phyloP scores from a whole-genome alignment of 1,140 invertebrate species.

The Hyposmocoma kahamanoa region DNA sequence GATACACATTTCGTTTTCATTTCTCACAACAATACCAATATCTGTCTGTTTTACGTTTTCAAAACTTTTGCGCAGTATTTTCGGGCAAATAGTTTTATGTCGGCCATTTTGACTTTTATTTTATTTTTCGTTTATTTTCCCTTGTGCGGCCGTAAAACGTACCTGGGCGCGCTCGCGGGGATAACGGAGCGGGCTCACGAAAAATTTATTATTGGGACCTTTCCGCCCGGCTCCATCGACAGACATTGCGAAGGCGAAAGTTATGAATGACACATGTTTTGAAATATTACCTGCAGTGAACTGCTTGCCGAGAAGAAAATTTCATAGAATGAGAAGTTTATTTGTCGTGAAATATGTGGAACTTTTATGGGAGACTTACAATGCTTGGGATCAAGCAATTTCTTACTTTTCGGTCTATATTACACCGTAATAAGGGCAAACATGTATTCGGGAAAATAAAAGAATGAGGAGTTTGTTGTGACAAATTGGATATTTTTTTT shows the following conservation, averaged over 20 bases:
- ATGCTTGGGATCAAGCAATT: slow-evolving; percentile 63
- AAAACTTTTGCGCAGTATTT: slow-evolving; percentile 58
- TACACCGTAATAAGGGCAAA: slow-evolving; percentile 53
- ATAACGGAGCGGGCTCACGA: slow-evolving; percentile 65
- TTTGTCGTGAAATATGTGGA: slow-evolving; percentile 70
- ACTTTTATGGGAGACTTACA: slow-evolving; percentile 67
- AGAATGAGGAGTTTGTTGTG: slow-evolving; percentile 40
- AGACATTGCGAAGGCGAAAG: slow-evolving; percentile 71
- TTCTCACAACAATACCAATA: slow-evolving; percentile 25
- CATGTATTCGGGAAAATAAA: slow-evolving; percentile 47
- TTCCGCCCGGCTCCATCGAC: slow-evolving; percentile 69
- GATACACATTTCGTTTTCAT: slow-evolving; percentile 3
- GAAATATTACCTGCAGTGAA: slow-evolving; percentile 71
- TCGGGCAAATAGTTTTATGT: slow-evolving; percentile 69
- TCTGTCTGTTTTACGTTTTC: slow-evolving; percentile 41
- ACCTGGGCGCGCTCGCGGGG: slow-evolving; percentile 61
- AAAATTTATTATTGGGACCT: slow-evolving; percentile 73
- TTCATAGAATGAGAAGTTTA: slow-evolving; percentile 68
- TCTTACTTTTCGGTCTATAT: slow-evolving; percentile 54
- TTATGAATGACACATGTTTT: slow-evolving; percentile 74
- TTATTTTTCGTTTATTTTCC: slow-evolving; percentile 73
- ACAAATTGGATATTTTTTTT: slow-evolving; percentile 69
- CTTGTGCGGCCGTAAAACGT: slow-evolving; percentile 69
- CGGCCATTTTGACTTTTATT: slow-evolving; percentile 71
- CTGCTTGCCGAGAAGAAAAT: slow-evolving; percentile 60